Base-by-base conservation (phyloP, 2,888 invertebrate genomes). In the Acrocyrtus sp. region DNA sequence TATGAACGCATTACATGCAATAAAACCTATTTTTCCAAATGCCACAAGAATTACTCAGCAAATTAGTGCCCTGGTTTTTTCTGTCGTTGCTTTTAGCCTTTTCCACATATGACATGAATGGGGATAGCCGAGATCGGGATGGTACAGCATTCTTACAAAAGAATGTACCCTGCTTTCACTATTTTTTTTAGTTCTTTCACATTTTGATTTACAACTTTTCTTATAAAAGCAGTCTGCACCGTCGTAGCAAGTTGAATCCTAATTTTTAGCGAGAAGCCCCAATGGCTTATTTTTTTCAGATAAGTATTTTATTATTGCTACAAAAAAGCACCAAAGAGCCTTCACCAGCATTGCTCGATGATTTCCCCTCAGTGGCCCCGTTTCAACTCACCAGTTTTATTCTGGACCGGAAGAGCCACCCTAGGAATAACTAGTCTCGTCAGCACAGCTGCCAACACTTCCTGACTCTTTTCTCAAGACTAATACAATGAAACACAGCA, bases 321-420 rank as follows among this genome's bases (percentile, higher is more conserved):
- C 47, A 62, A 53, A 63, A 62, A 65, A 65, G 21, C 56, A 47
- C 27, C 56, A 47, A 34, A 34, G 34, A 5, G 68, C 61, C 51
- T 61, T 61, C 60, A 53, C 51, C 53, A 48, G 39, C 27, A 26
- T 60, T 61, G 47, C 34, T 61, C 53, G 41, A 68, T 72, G 63
- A 65, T 65, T 72, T 65, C 72, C 72, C 47, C 51, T 58, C 34
- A 50, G 39, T 70, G 72, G 72, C 58, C 65, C 58, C 72, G 65
- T 72, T 72, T 72, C 72, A 62, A 70, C 51, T 70, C 68, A 54
- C 47, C 43, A 60, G 34, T 47, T 53, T 68, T 70, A 27, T 50
- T 58, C 60, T 34, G 5, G 58, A 58, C 72, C 63, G 72, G 72
- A 72, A 72, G 72, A 58, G 39, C 45, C 43, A 65, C 70, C 61